A percentile compares a stretch with the other conserved stretches of the same genome.
Evolutionary conservation across 92 coral and sea anemone species (phyloP).

Genomic region (Heteractis magnifica): DNA sequence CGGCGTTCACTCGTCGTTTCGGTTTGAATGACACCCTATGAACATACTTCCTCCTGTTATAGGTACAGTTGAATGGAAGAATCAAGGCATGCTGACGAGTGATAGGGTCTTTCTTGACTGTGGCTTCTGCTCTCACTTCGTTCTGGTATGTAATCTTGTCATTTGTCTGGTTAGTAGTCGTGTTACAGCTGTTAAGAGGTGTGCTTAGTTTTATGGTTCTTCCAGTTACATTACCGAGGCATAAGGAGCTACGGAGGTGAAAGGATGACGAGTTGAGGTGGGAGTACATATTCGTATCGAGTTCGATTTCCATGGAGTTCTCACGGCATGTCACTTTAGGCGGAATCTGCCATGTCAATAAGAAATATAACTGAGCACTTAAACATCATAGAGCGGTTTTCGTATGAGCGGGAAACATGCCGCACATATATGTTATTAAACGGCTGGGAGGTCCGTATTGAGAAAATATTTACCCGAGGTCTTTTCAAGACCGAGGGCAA

Average conservation of each 20-base stretch:
- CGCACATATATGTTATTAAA: too few relatives aligned
- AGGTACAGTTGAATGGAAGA: slow-evolving; percentile 45
- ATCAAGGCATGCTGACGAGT: slow-evolving; percentile 29
- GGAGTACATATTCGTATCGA: slow-evolving; percentile 32
- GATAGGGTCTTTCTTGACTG: neutral
- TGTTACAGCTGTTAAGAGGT: slow-evolving; percentile 44
- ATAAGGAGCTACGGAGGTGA: slow-evolving; percentile 32
- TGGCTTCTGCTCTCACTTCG: slow-evolving; percentile 29
- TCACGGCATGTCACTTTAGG: slow-evolving; percentile 40
- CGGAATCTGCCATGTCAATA: neutral
- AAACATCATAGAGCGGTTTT: too few relatives aligned
- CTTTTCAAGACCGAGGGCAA: too few relatives aligned
- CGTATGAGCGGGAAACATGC: too few relatives aligned
- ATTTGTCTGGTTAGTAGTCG: slow-evolving; percentile 36
- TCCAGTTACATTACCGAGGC: slow-evolving; percentile 23
- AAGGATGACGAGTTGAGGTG: slow-evolving; percentile 31
- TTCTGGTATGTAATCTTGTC: slow-evolving; percentile 30
- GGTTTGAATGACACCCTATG: slow-evolving; percentile 26
- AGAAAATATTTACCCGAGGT: too few relatives aligned
- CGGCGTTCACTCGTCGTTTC: slow-evolving; percentile 9
- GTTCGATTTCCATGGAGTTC: slow-evolving; percentile 35
- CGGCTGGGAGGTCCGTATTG: too few relatives aligned
- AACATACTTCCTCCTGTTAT: slow-evolving; percentile 30
- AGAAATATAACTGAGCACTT: neutral
- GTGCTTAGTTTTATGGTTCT: slow-evolving; percentile 35